Percentiles rank a stretch among this genome's conserved stretches.
phyloP scores from a whole-genome alignment of 2,113 vertebrate genomes.

The Suricata suricatta region DNA sequence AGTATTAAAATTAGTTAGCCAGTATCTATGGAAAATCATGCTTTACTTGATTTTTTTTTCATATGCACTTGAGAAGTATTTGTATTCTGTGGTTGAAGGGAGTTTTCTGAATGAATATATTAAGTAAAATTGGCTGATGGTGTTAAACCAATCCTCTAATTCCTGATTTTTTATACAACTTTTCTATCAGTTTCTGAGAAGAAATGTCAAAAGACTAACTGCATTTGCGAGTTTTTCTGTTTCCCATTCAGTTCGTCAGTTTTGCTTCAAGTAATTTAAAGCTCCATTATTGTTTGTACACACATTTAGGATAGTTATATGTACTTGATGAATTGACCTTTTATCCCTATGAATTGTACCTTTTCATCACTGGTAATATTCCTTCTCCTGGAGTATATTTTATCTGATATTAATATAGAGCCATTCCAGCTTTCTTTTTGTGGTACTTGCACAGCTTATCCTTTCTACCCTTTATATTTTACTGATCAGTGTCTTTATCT shows the following conservation, averaged over 20 bases:
- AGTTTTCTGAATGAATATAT: neutral
- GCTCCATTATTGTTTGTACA: neutral
- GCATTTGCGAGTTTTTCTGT: neutral
- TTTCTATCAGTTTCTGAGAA: neutral
- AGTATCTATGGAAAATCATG: neutral
- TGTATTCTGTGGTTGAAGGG: neutral
- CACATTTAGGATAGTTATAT: neutral
- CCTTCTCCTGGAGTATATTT: neutral
- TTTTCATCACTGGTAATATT: neutral
- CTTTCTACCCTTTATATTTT: neutral
- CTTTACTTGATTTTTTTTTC: neutral
- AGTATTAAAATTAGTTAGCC: neutral
- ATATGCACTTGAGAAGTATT: neutral
- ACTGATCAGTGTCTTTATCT: neutral
- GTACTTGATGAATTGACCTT: neutral
- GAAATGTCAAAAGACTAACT: neutral
- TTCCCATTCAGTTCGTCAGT: neutral
- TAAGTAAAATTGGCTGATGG: neutral
- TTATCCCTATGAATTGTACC: neutral
- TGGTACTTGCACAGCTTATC: neutral
- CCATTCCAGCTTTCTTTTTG: neutral
- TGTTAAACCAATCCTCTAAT: neutral
- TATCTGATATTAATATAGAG: neutral
- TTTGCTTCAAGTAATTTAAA: neutral
- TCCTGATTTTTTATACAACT: too few relatives aligned